These are phyloP conservation scores for Steinernema carpocapsae DNA, from an alignment of 2,888 invertebrate genomes.

Conservation along the genomic window DNA sequence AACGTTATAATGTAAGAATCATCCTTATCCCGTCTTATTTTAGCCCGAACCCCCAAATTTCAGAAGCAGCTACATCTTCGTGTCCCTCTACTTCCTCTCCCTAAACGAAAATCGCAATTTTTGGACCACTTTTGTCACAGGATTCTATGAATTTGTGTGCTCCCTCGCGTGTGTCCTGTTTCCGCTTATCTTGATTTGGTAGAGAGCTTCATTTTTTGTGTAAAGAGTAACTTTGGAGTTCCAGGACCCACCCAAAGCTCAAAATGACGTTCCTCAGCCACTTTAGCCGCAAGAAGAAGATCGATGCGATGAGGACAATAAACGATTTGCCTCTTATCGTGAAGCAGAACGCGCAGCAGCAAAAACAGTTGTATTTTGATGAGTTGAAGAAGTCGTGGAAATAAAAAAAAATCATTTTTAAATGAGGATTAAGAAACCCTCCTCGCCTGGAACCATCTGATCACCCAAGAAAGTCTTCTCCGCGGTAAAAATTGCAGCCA, in stretches of 20 bases:
- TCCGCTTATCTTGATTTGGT: slow-evolving; percentile 7
- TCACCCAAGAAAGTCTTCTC: no score
- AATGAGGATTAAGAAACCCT: no score
- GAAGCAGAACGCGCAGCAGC: background rate
- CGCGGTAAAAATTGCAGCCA: no score
- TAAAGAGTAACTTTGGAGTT: background rate
- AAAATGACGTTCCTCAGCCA: background rate
- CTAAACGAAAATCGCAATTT: background rate
- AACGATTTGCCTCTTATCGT: slow-evolving; percentile 17
- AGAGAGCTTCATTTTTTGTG: background rate
- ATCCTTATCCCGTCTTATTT: background rate
- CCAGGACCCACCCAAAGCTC: slow-evolving; percentile 10
- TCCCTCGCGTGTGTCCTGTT: slow-evolving; percentile 8
- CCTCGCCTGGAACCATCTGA: no score
- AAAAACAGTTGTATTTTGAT: slow-evolving; percentile 4
- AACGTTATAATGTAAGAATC: slow-evolving; percentile 21
- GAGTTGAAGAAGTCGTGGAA: slow-evolving; percentile 13
- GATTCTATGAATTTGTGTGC: slow-evolving; percentile 4
- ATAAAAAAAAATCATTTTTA: no score
- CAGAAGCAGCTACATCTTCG: slow-evolving; percentile 22
- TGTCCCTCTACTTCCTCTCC: slow-evolving; percentile 3
- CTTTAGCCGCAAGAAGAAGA: no score
- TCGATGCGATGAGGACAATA: background rate
- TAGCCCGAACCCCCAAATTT: background rate
- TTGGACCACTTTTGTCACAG: background rate